These are phyloP conservation scores for Parotocinclus haroldoi DNA, from an alignment of 2,797 vertebrate genomes.

Conservation along the genomic window DNA sequence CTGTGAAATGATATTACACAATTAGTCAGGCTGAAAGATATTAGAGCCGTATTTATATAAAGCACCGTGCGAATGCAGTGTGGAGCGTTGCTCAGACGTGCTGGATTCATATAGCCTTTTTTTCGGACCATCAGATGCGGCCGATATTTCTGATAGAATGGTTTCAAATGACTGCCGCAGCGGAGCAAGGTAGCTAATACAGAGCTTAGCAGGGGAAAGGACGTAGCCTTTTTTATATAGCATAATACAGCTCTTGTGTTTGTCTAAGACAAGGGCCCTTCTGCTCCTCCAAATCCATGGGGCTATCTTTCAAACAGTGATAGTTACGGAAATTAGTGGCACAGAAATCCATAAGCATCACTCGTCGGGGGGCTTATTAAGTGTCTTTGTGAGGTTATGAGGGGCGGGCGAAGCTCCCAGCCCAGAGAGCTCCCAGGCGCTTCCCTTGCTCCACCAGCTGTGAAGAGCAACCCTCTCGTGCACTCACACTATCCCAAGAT, in stretches of 20 bases:
- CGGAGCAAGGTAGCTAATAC: constrained; percentile 66
- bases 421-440: constrained; percentile 55
- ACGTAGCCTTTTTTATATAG: constrained; percentile 69
- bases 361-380: constrained; percentile 94
- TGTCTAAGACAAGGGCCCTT: constrained; percentile 64
- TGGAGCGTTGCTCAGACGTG: neutral
- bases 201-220: constrained; percentile 56
- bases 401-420: constrained; percentile 69
- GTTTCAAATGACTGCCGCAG: constrained; percentile 63
- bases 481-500: constrained; percentile 26
- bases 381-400: constrained; percentile 79
- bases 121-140: constrained; percentile 17
- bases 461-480: constrained; percentile 32
- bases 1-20: constrained; percentile 18
- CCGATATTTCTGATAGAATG: constrained; percentile 54
- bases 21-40: constrained; percentile 22
- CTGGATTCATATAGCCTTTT: constrained; percentile 10
- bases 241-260: constrained; percentile 93
- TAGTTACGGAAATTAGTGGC: constrained; percentile 98
- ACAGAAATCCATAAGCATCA: constrained; percentile 93
- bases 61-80: neutral
- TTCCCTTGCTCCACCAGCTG: constrained; percentile 48
- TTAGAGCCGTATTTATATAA: constrained; percentile 23
- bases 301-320: constrained; percentile 96
- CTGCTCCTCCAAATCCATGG: constrained; percentile 80